Conservation (phyloP, 2,888 invertebrate genomes). For the Melolontha melolontha region DNA sequence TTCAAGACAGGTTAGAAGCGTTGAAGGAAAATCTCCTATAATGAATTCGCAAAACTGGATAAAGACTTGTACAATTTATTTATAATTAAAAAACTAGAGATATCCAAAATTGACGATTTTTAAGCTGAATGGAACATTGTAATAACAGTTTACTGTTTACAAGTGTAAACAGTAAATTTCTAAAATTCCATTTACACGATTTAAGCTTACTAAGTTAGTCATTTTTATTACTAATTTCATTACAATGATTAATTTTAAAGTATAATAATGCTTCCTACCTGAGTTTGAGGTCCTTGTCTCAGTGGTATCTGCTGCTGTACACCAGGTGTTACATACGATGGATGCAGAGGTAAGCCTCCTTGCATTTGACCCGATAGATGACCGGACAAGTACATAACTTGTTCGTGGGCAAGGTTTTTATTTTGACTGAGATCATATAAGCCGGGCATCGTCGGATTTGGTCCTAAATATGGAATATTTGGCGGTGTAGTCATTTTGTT, state of each 20-base stretch:
- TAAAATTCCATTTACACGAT: too few relatives aligned
- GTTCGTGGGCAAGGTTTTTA: conserved; percentile 65
- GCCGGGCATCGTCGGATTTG: conserved; percentile 68
- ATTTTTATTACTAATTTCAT: conserved; percentile 23
- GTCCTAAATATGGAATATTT: conserved; percentile 66
- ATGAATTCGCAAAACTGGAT: too few relatives aligned
- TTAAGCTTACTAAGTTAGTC: too few relatives aligned
- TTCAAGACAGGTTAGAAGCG: too few relatives aligned
- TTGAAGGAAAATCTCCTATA: too few relatives aligned
- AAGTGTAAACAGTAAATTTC: too few relatives aligned
- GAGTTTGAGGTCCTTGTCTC: conserved; percentile 41
- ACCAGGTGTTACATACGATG: conserved; percentile 60
- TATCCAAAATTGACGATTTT: too few relatives aligned
- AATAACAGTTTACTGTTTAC: too few relatives aligned
- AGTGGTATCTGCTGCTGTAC: conserved; percentile 60
- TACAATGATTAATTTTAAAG: too few relatives aligned
- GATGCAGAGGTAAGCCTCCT: conserved; percentile 67
- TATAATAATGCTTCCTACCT: conserved; percentile 20
- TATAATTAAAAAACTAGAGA: too few relatives aligned
- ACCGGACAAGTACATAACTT: conserved; percentile 67
- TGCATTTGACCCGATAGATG: conserved; percentile 70
- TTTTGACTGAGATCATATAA: conserved; percentile 71
- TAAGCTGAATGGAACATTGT: too few relatives aligned
- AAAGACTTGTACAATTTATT: too few relatives aligned
- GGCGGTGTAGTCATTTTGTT: conserved; percentile 69